Percentiles rank a stretch among this genome's conserved stretches.
These are phyloP conservation scores for Squalus acanthias DNA, from an alignment of 2,797 vertebrate species.

Conservation along the genomic window DNA sequence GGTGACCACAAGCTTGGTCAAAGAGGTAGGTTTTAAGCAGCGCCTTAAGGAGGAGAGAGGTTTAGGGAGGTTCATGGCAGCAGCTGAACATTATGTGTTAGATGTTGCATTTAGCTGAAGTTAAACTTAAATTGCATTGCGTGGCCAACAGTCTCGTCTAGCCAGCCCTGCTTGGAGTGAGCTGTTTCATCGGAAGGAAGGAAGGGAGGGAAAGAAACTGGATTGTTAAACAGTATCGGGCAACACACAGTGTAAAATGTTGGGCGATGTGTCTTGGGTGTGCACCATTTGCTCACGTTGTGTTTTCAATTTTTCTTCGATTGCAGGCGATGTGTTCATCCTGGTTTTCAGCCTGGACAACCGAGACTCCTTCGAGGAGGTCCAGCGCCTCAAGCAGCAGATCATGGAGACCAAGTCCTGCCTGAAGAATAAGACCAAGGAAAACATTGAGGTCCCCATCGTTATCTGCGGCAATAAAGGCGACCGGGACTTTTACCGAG, in stretches of 20 bases:
- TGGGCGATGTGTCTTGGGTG: background rate
- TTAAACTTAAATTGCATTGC: too few species aligned
- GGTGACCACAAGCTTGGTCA: too few species aligned
- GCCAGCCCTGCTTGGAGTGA: too few species aligned
- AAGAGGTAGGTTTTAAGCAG: too few species aligned
- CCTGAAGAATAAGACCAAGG: constrained; percentile 89
- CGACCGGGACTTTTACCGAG: constrained; percentile 79
- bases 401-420: constrained; percentile 93
- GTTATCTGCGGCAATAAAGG: constrained; percentile 95
- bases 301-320: background rate
- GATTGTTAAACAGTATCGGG: too few species aligned
- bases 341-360: constrained; percentile 94
- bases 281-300: background rate
- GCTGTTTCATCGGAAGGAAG: too few species aligned
- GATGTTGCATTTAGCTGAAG: too few species aligned
- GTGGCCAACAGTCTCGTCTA: too few species aligned
- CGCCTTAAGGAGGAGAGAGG: too few species aligned
- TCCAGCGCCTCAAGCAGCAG: constrained; percentile 85
- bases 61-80: too few species aligned
- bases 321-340: constrained; percentile 86
- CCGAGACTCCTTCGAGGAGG: constrained; percentile 90
- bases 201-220: too few species aligned
- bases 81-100: too few species aligned
- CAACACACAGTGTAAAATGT: background rate
- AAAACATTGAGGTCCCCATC: constrained; percentile 82